Evolutionary conservation across 2,113 vertebrate genomes (phyloP), one percentile per base, ranked within the genome.

Genomic region (Panthera uncia): DNA sequence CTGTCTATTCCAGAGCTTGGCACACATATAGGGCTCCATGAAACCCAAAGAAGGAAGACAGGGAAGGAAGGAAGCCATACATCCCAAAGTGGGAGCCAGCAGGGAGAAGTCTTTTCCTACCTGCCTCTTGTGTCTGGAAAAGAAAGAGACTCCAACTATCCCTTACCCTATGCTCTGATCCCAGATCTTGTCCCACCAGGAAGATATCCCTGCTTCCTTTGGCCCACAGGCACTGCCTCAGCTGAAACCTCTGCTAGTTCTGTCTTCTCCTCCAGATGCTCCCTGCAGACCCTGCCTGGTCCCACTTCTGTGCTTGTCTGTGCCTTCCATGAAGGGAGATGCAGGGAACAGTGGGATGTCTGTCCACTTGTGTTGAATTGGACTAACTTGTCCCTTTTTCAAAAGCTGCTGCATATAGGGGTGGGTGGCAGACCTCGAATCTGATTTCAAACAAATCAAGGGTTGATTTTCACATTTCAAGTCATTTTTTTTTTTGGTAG

Each of bases 351-450:
- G n/a, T 12, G 8, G 23, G 12, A 1, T 45, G 31, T 74, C 61
- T 45, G 1, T 6, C 36, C 13, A 18, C 27, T 27, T 0, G 0
- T 0, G 11, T 31, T 12, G 16, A 63, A 7, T 19, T 33, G 27
- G 4, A 50, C 25, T 50, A 27, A 55, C 25, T 1, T 10, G 8
- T 25, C 33, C 50, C 10, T 74, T 91, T 66, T 25, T 48, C 68
- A 81, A 89, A 96, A 29, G 5, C 68, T 36, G 2, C 25, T 31
- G 2, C 52, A 4, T 16, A 80, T 66, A 50, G 5, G 27, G 48
- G 5, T 19, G 21, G 33, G 48, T 65, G 5, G 18, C 61, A n/a
- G 94, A 16, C 68, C 50, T 79, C 29, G 21, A 18, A n/a, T 95
- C 83, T 2, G 0, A 14, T 82, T 87, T 52, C 76, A 90, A 87